These are phyloP conservation scores for Gymnoscopelus microlampas DNA, from an alignment of 2,797 vertebrate species.

Conservation along the genomic window DNA sequence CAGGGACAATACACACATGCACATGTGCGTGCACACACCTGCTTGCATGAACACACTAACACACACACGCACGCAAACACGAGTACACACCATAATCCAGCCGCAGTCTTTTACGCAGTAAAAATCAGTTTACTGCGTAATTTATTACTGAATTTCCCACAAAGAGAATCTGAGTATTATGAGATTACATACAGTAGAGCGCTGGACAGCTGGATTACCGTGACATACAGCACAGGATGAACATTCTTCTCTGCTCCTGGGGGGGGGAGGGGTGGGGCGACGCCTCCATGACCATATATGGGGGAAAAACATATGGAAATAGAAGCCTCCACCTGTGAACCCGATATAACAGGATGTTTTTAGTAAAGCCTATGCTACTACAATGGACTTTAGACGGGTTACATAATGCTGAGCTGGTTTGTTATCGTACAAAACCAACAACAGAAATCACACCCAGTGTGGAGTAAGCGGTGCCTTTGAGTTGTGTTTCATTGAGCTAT, in stretches of 20 bases:
- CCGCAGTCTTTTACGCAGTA: neutral
- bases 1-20: too few species aligned
- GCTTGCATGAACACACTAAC: too few species aligned
- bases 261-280: conserved; percentile 32
- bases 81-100: conserved; percentile 40
- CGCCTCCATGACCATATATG: conserved; percentile 6
- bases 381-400: too few species aligned
- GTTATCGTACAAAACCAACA: too few species aligned
- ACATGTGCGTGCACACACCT: too few species aligned
- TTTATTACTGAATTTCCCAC: conserved; percentile 18
- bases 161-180: conserved; percentile 29
- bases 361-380: too few species aligned
- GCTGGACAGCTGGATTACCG: conserved; percentile 56
- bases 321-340: too few species aligned
- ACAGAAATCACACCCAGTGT: too few species aligned
- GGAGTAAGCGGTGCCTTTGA: too few species aligned
- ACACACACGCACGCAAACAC: neutral
- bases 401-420: too few species aligned
- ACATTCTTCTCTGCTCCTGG: conserved; percentile 27
- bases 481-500: neutral
- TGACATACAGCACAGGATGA: conserved; percentile 46
- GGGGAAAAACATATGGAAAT: too few species aligned
- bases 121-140: neutral
- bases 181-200: neutral
- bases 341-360: too few species aligned